phyloP scores from a whole-genome alignment of 2,888 invertebrate genomes.

The Microplitis manilae region DNA sequence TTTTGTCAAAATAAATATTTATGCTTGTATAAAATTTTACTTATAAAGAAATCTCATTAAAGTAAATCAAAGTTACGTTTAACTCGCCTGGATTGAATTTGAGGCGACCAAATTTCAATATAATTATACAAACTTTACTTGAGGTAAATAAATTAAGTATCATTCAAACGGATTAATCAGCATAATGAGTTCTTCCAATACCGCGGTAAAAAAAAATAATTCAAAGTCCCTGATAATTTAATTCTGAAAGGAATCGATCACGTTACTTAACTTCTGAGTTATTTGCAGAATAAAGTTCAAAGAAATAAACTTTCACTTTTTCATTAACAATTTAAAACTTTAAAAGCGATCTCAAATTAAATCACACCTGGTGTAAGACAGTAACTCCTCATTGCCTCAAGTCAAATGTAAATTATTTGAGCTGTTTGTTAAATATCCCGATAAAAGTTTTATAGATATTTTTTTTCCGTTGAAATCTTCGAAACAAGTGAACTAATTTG shows the following conservation, averaged over 20 bases:
- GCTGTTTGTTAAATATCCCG: background rate
- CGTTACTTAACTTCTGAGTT: background rate
- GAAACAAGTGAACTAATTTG: background rate
- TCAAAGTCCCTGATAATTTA: background rate
- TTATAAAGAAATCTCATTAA: too few relatives aligned
- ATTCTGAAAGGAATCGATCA: background rate
- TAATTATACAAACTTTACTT: background rate
- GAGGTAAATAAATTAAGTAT: background rate
- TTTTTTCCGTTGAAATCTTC: background rate
- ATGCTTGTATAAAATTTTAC: too few relatives aligned
- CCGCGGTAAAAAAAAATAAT: background rate
- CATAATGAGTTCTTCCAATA: background rate
- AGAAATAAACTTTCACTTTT: background rate
- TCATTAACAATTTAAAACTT: background rate
- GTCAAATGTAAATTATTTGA: background rate
- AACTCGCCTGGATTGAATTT: too few relatives aligned
- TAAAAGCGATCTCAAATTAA: background rate
- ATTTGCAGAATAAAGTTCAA: background rate
- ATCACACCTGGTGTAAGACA: background rate
- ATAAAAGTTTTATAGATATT: background rate
- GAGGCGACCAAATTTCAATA: background rate
- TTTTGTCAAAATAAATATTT: too few relatives aligned
- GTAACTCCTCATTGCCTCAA: background rate
- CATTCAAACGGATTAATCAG: background rate
- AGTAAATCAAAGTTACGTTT: too few relatives aligned